These are phyloP conservation scores for Stramonita haemastoma DNA, from an alignment of 2,888 invertebrate genomes.

Conservation along the genomic window DNA sequence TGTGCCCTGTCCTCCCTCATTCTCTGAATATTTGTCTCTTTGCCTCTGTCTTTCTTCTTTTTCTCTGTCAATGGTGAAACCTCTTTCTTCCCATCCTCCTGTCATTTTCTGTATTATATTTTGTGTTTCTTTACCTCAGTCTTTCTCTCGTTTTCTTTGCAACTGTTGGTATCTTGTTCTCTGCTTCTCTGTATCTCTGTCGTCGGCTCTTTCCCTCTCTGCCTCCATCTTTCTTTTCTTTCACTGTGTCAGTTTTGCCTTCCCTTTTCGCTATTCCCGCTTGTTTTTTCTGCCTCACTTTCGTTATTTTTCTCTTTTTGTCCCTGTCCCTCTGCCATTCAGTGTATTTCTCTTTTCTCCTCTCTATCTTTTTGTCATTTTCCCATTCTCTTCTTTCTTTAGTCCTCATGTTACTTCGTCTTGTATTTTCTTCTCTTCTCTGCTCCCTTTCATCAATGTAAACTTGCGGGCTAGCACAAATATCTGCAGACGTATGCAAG, in stretches of 20 bases:
- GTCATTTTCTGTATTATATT: no score
- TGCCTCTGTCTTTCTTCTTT: no score
- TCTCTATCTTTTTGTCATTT: not conserved
- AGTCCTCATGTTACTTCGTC: not conserved
- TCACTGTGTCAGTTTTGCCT: not conserved
- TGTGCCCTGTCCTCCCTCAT: not conserved
- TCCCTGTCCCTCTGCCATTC: not conserved
- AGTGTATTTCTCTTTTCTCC: not conserved
- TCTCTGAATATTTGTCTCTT: not conserved
- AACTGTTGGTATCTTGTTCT: not conserved
- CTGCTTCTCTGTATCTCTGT: not conserved
- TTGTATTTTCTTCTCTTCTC: no score
- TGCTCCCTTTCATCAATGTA: no score
- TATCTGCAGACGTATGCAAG: no score
- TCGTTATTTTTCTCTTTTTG: not conserved
- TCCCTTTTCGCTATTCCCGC: not conserved
- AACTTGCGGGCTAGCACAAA: no score
- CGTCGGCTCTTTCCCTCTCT: not conserved
- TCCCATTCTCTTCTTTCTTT: not conserved
- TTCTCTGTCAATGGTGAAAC: no score
- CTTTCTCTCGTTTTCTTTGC: not conserved
- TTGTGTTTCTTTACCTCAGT: no score
- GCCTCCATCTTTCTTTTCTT: not conserved
- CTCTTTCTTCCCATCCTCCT: no score
- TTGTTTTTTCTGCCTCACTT: not conserved